Percentiles rank a stretch among this genome's conserved stretches.
phyloP scores from a whole-genome alignment of 2,113 vertebrate species.

The Sander lucioperca region DNA sequence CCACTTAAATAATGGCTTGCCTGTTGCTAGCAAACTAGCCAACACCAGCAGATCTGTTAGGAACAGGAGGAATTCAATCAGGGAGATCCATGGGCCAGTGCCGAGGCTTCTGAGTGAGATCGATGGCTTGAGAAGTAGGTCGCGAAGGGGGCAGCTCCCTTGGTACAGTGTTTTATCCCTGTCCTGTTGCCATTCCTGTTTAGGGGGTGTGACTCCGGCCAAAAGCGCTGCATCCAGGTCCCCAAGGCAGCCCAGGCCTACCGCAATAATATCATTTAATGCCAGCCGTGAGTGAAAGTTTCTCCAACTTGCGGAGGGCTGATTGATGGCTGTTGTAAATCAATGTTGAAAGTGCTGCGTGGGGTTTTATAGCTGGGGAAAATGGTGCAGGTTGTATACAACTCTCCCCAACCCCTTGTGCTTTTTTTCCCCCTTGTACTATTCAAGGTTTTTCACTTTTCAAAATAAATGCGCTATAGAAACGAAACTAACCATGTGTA shows the following conservation, averaged over 20 bases:
- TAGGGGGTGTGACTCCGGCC: slow-evolving; percentile 16
- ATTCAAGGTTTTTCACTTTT: slow-evolving; percentile 16
- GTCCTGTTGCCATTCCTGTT: slow-evolving; percentile 58
- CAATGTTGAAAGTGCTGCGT: slow-evolving; percentile 52
- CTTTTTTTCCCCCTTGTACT: slow-evolving; percentile 3
- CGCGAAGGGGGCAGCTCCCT: slow-evolving; percentile 57
- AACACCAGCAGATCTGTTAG: slow-evolving; percentile 46
- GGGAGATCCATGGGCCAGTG: slow-evolving; percentile 59
- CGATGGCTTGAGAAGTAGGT: slow-evolving; percentile 62
- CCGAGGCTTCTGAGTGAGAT: slow-evolving; percentile 69
- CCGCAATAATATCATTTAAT: slow-evolving; percentile 68
- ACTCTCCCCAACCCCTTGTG: neutral
- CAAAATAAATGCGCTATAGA: slow-evolving; percentile 3
- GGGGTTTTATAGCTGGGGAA: slow-evolving; percentile 45
- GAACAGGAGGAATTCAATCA: slow-evolving; percentile 70
- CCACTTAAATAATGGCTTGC: slow-evolving; percentile 24
- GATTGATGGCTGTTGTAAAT: slow-evolving; percentile 76
- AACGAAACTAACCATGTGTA: neutral
- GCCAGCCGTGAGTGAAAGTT: slow-evolving; percentile 69
- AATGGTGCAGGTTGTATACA: slow-evolving; percentile 24
- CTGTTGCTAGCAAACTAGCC: slow-evolving; percentile 34
- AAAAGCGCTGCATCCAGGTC: slow-evolving; percentile 36
- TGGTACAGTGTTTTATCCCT: slow-evolving; percentile 46
- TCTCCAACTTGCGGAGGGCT: slow-evolving; percentile 57
- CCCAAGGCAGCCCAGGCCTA: slow-evolving; percentile 30